Percentiles rank a stretch among this genome's conserved stretches.
Conservation (phyloP, 2,113 vertebrate species). For the Eubucco bourcierii region DNA sequence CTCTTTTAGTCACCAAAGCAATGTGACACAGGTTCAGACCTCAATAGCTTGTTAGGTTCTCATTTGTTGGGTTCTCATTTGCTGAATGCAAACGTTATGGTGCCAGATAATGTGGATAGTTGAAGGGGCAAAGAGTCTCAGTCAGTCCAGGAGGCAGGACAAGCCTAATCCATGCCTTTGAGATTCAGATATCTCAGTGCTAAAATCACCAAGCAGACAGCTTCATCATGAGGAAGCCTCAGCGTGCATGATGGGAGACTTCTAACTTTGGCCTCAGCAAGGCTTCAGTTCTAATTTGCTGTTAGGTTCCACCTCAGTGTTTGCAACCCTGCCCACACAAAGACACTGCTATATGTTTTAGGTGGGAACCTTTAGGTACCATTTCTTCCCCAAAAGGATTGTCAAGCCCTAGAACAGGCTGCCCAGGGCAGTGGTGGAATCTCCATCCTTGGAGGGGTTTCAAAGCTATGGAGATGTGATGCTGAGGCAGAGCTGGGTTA, state of each 20-base stretch:
- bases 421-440: no score
- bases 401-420: no score
- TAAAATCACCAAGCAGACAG: not conserved
- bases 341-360: not conserved
- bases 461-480: no score
- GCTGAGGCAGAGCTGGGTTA: no score
- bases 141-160: not conserved
- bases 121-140: not conserved
- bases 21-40: fast-evolving
- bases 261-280: not conserved
- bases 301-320: not conserved
- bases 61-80: no score
- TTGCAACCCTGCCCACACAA: not conserved
- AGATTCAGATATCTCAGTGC: not conserved
- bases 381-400: no score
- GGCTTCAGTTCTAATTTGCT: not conserved
- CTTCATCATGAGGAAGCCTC: not conserved
- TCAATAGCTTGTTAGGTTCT: fast-evolving
- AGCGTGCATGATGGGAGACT: not conserved
- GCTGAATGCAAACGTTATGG: fast-evolving
- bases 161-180: not conserved
- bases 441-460: no score
- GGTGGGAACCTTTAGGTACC: not conserved
- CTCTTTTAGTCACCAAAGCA: not conserved
- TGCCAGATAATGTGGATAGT: not conserved